These are phyloP conservation scores for Psococerastis gibbosa DNA, from an alignment of 2,888 invertebrate genomes.

Conservation along the genomic window DNA sequence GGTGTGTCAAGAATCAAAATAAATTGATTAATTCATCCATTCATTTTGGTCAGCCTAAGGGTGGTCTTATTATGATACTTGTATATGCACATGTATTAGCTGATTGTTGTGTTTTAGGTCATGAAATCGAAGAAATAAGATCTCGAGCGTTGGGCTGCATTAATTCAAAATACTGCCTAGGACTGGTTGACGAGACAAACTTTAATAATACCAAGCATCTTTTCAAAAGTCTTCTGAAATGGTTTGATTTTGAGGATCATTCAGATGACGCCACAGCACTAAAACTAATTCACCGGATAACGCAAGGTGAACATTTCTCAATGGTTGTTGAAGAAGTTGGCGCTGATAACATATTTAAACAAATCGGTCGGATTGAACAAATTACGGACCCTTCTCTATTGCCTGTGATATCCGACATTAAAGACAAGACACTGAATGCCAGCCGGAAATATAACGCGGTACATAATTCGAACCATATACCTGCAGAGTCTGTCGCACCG, in stretches of 20 bases:
- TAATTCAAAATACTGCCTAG: neutral
- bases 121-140: slow-evolving; percentile 1
- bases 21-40: too few species aligned
- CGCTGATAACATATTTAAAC: neutral
- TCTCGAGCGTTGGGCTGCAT: neutral
- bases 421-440: neutral
- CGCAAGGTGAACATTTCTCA: neutral
- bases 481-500: neutral
- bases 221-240: neutral
- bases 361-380: neutral
- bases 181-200: slow-evolving; percentile 2
- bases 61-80: too few species aligned
- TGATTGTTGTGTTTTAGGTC: too few species aligned
- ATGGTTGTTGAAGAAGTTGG: neutral
- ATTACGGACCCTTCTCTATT: neutral
- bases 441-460: neutral
- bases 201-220: slow-evolving; percentile 3
- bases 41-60: too few species aligned
- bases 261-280: neutral
- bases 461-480: neutral
- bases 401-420: neutral
- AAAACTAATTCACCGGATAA: neutral
- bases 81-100: too few species aligned
- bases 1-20: too few species aligned
- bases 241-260: neutral